phyloP scores from a whole-genome alignment of 2,797 vertebrate species.

The Microhierax caerulescens region DNA sequence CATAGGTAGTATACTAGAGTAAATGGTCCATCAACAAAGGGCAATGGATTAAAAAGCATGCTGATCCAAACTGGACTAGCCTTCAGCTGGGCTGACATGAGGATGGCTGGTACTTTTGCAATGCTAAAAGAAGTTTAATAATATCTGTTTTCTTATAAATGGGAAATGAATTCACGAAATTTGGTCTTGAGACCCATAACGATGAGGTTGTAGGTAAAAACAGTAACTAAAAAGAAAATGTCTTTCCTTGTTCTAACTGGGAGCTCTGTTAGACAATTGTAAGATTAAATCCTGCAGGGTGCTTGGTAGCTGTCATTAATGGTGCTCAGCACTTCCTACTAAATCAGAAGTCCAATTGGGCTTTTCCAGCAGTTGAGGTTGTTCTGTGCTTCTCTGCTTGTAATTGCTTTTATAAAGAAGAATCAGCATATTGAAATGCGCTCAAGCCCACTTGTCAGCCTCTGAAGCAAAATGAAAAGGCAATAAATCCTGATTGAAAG shows the following conservation, averaged over 20 bases:
- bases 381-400: not conserved
- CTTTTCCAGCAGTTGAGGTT: conserved; percentile 1
- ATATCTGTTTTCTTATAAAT: not conserved
- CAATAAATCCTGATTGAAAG: conserved; percentile 34
- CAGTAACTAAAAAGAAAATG: not conserved
- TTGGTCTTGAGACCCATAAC: not conserved
- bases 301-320: not conserved
- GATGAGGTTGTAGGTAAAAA: not conserved
- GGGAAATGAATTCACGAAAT: not conserved
- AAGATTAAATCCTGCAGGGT: not conserved
- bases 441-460: conserved; percentile 23
- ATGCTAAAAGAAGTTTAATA: not conserved
- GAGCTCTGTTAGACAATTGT: not conserved
- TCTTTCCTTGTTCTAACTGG: not conserved
- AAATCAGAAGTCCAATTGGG: conserved; percentile 13
- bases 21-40: not conserved
- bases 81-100: not conserved
- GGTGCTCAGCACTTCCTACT: not conserved
- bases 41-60: not conserved
- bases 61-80: not conserved
- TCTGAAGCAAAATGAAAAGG: conserved; percentile 22
- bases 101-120: not conserved
- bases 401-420: conserved; percentile 54
- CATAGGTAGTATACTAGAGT: not conserved
- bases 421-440: conserved; percentile 55